A percentile compares a stretch with the other conserved stretches of the same genome.
These are phyloP conservation scores for Neodontobutis hainanensis DNA, from an alignment of 2,113 vertebrate genomes.

Conservation along the genomic window DNA sequence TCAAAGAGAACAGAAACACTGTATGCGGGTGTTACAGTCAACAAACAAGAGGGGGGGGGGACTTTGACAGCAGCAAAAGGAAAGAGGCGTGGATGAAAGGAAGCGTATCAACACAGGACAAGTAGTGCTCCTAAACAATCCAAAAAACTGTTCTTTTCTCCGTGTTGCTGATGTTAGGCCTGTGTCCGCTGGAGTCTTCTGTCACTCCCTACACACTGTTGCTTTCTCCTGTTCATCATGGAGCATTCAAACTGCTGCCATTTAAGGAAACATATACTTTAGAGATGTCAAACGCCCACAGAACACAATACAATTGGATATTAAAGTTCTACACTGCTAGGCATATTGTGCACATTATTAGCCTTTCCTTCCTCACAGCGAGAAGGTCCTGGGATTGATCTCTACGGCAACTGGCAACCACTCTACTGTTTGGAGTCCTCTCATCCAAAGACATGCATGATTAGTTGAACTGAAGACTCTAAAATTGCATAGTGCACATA, in stretches of 20 bases:
- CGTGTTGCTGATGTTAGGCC: conserved; percentile 6
- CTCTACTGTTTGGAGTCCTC: too few relatives aligned
- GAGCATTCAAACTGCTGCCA: conserved; percentile 2
- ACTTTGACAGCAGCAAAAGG: not conserved
- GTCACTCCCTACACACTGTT: conserved; percentile 10
- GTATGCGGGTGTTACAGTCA: not conserved
- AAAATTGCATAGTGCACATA: too few relatives aligned
- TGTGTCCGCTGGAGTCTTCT: conserved; percentile 18
- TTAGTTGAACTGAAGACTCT: too few relatives aligned
- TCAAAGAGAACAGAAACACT: not conserved
- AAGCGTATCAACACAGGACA: not conserved
- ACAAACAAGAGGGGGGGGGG: not conserved
- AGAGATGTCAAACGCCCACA: too few relatives aligned
- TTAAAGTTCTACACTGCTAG: too few relatives aligned
- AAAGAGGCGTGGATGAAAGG: conserved; percentile 1
- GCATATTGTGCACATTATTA: too few relatives aligned
- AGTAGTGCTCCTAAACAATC: not conserved
- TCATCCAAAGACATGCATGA: too few relatives aligned
- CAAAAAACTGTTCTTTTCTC: conserved; percentile 24
- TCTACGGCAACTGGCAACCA: too few relatives aligned
- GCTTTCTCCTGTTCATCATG: conserved; percentile 3
- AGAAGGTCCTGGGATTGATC: too few relatives aligned
- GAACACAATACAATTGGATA: too few relatives aligned
- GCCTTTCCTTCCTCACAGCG: too few relatives aligned
- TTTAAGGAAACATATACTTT: conserved; percentile 9